Evolutionary conservation across 2,888 invertebrate species (phyloP).

Genomic region (Nephrotoma flavescens): DNA sequence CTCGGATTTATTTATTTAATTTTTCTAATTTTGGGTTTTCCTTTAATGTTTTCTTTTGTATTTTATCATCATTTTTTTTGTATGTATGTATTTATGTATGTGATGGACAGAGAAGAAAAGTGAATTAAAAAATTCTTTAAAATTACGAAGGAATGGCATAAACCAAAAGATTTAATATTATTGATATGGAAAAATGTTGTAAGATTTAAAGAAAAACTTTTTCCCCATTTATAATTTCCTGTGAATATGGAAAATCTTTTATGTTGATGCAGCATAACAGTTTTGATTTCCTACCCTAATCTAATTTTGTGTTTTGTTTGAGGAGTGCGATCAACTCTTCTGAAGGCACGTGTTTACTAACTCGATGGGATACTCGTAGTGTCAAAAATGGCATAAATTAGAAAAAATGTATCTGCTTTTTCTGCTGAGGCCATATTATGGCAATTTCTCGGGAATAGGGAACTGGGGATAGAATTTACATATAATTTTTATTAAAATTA

Average conservation of each 20-base stretch:
- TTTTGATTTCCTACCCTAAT: neutral
- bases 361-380: no score
- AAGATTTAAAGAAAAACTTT: neutral
- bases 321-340: neutral
- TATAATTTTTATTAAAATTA: no score
- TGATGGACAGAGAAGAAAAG: neutral
- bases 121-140: neutral
- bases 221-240: neutral
- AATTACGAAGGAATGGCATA: neutral
- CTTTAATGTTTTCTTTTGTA: neutral
- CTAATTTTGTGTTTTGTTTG: neutral
- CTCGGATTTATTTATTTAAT: neutral
- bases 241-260: neutral
- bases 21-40: neutral
- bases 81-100: no score
- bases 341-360: no score
- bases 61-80: neutral
- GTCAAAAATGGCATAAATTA: no score
- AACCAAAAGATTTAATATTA: neutral
- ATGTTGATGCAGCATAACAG: neutral
- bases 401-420: no score
- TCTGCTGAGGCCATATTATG: no score
- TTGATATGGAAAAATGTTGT: neutral
- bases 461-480: no score
- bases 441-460: no score